A percentile compares a stretch with the other conserved stretches of the same genome.
phyloP scores from a whole-genome alignment of 2,888 invertebrate species.

The Pycnomerus fuliginosus region DNA sequence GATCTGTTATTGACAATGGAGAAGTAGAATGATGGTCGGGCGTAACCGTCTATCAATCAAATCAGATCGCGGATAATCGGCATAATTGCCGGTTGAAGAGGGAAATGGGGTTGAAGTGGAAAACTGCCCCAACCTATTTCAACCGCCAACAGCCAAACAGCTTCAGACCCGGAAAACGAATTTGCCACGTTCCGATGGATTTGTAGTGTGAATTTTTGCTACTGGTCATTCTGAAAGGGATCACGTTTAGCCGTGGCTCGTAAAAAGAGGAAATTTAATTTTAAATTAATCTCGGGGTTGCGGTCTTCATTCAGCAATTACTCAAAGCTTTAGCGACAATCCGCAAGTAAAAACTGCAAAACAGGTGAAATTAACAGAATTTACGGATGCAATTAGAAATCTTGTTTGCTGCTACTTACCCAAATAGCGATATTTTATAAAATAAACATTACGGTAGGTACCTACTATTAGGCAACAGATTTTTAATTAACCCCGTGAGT shows the following conservation, averaged over 20 bases:
- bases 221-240: slow-evolving; percentile 10
- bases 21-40: slow-evolving; percentile 5
- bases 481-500: too few species aligned
- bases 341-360: too few species aligned
- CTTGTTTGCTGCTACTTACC: too few species aligned
- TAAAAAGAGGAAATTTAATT: slow-evolving; percentile 10
- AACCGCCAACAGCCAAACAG: slow-evolving; percentile 2
- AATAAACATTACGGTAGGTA: too few species aligned
- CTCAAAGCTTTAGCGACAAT: slow-evolving; percentile 8
- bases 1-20: slow-evolving; percentile 22
- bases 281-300: slow-evolving; percentile 14
- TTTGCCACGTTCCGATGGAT: slow-evolving; percentile 8
- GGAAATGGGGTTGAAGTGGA: not conserved
- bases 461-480: too few species aligned
- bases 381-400: too few species aligned
- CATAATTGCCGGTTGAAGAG: slow-evolving; percentile 18
- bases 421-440: too few species aligned
- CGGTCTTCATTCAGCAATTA: slow-evolving; percentile 12
- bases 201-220: slow-evolving; percentile 14
- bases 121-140: slow-evolving; percentile 3
- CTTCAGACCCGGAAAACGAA: slow-evolving; percentile 5
- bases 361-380: too few species aligned
- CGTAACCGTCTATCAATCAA: slow-evolving; percentile 24
- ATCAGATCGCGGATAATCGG: slow-evolving; percentile 21
- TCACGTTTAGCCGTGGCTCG: slow-evolving; percentile 4